Evolutionary conservation across 1,140 invertebrate genomes (phyloP), one percentile per base, ranked within the genome.

Genomic region (Drosophila burlai): DNA sequence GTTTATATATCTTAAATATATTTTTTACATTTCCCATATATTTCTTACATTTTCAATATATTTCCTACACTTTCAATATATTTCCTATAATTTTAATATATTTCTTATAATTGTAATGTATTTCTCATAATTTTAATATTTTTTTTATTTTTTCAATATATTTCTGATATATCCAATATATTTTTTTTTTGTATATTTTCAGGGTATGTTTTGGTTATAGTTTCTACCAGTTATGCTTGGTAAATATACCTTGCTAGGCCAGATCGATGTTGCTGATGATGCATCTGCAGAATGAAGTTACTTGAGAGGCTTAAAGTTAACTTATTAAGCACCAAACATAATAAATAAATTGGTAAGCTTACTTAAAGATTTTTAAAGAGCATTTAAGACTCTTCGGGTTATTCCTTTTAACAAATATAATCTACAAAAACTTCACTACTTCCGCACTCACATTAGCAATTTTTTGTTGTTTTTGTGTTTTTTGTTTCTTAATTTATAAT

Each of bases 401-500:
- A 59, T 43, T 2, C 62, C 11, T 36, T 36, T 4, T 50, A 3
- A 49, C 18, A 45, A 73, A 73, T 38, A 18, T 18, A 60, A 73
- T 60, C 16, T 38, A 73, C 66, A 43, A 73, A 73, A 73, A 52
- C 29, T 52, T 38, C 11, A n/a, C 67, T 54, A 73, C 69, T 73
- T 73, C 69, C 69, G 69, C 31, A 42, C 52, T 59, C 50, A 58
- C 65, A 73, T 85, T 31, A 58, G 49, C 59, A 49, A 49, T 59
- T 62, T 57, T 54, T 54, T 40, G 15, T 46, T 47, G 40, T 4
- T 24, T 9, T 4, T 21, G 29, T 36, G 42, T 29, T 71, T 79
- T 54, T 7, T 31, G 43, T 58, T 78, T 83, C 83, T 80, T 71
- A 83, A 80, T 83, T 83, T 89, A 77, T 89, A 83, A 86, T 80